Conservation (phyloP, 2,888 invertebrate species). For the Clepsis dumicolana region DNA sequence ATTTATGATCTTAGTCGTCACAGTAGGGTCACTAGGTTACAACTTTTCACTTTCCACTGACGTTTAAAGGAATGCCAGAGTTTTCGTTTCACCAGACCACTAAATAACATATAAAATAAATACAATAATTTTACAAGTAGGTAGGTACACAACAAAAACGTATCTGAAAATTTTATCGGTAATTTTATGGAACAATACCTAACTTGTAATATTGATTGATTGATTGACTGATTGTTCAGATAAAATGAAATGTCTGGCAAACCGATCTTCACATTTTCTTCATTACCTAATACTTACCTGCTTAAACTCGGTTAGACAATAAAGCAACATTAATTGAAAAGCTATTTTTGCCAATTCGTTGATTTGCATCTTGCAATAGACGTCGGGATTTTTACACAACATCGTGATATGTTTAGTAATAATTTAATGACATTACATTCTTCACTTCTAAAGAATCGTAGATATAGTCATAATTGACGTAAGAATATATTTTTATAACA, state of each 20-base stretch:
- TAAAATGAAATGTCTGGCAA: slow-evolving; percentile 58
- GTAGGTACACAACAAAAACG: neutral
- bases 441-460: too few relatives aligned
- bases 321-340: slow-evolving; percentile 34
- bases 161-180: neutral
- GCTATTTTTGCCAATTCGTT: slow-evolving; percentile 34
- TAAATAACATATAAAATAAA: neutral
- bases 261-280: slow-evolving; percentile 54
- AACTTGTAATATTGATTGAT: too few relatives aligned
- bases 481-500: neutral
- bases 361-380: slow-evolving; percentile 12
- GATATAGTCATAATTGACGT: neutral
- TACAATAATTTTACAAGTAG: neutral
- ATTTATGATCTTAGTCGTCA: neutral
- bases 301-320: slow-evolving; percentile 59
- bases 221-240: neutral
- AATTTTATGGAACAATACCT: too few relatives aligned
- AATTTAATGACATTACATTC: too few relatives aligned
- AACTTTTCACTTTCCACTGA: slow-evolving; percentile 48
- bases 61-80: slow-evolving; percentile 70
- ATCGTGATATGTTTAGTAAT: slow-evolving; percentile 18
- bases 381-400: neutral
- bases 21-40: neutral
- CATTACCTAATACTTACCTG: slow-evolving; percentile 51
- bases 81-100: slow-evolving; percentile 49